Percentiles rank a stretch among this genome's conserved stretches.
These are phyloP conservation scores for Nibea coibor DNA, from an alignment of 2,113 vertebrate species.

Conservation along the genomic window DNA sequence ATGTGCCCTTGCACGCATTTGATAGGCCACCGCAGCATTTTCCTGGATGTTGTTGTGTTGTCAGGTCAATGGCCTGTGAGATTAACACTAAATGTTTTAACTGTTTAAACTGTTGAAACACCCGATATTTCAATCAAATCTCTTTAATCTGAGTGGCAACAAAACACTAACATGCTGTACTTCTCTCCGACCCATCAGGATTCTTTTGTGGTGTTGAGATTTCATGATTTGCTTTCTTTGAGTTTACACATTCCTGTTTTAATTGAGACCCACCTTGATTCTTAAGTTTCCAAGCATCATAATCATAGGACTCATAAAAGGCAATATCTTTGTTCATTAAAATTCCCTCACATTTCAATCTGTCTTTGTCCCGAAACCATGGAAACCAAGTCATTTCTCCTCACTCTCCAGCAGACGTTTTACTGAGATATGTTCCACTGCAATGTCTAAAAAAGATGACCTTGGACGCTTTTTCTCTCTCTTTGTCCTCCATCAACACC, in stretches of 20 bases:
- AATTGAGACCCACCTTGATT: slow-evolving; percentile 33
- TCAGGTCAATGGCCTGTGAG: neutral
- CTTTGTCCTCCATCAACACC: slow-evolving; percentile 58
- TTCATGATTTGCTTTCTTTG: slow-evolving; percentile 4
- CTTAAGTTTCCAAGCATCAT: slow-evolving; percentile 3
- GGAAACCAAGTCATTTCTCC: slow-evolving; percentile 64
- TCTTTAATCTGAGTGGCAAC: neutral
- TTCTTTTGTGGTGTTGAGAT: neutral
- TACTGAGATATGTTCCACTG: slow-evolving; percentile 38
- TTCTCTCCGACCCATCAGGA: neutral
- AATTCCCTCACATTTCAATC: slow-evolving; percentile 44
- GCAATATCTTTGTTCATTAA: slow-evolving; percentile 43
- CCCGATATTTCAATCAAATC: neutral
- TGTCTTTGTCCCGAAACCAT: slow-evolving; percentile 70
- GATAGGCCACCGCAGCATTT: neutral
- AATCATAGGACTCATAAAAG: slow-evolving; percentile 33
- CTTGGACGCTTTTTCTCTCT: slow-evolving; percentile 63
- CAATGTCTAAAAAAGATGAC: slow-evolving; percentile 66
- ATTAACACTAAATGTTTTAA: slow-evolving; percentile 3
- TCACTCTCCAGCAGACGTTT: slow-evolving; percentile 32
- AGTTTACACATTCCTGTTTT: slow-evolving; percentile 30
- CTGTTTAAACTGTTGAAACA: neutral
- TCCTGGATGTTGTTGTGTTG: neutral
- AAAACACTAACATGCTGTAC: neutral
- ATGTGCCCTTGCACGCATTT: neutral